These are phyloP conservation scores for Phoenicopterus ruber DNA, from an alignment of 2,113 vertebrate genomes.

Conservation along the genomic window DNA sequence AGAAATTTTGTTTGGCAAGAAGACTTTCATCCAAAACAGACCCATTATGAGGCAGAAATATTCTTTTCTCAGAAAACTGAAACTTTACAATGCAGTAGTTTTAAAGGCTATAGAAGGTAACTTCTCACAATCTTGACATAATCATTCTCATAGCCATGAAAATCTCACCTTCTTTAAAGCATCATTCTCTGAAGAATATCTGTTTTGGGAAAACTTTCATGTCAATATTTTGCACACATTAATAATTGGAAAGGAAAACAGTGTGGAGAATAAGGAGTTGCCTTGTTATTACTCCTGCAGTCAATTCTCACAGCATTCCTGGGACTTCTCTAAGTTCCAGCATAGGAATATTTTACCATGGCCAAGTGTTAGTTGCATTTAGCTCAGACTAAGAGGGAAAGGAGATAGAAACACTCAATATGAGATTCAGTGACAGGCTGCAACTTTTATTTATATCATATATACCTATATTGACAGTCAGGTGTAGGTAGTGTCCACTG, in stretches of 20 bases:
- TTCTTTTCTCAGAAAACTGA: background rate
- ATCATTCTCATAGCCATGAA: background rate
- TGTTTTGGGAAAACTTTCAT: background rate
- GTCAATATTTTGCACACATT: background rate
- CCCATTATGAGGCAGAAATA: background rate
- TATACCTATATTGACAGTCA: background rate
- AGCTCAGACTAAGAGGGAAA: background rate
- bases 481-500: background rate
- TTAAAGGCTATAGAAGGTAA: background rate
- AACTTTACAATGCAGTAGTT: background rate
- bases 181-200: background rate
- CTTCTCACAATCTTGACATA: background rate
- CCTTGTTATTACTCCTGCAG: background rate
- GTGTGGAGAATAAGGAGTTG: background rate
- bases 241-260: background rate
- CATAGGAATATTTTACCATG: background rate
- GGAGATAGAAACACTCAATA: background rate
- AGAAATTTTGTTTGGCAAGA: background rate
- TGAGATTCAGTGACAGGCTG: background rate
- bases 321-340: background rate
- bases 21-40: background rate
- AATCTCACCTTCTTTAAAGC: background rate
- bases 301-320: background rate
- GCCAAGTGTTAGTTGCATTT: background rate
- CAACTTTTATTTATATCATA: background rate